Evolutionary conservation across 1,140 invertebrate genomes (phyloP), one percentile per base, ranked within the genome.

Genomic region (Meloidogyne hapla): DNA sequence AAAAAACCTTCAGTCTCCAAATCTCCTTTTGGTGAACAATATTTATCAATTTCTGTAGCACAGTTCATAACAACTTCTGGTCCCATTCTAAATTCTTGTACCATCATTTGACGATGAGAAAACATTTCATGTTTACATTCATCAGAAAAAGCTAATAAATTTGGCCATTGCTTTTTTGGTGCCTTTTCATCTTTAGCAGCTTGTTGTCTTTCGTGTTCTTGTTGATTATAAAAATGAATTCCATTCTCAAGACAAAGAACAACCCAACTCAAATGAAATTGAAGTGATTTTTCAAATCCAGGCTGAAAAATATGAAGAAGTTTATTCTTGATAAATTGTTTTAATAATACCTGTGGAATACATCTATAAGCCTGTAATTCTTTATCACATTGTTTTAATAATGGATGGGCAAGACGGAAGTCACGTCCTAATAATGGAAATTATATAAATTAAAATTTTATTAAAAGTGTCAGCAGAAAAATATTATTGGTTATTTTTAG

Each of bases 51-150:
- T 38, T 77, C 76, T 33, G 77, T 61, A 2, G 92, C 91, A 89
- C 96, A 99, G 45, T 91, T 91, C 80, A 91, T 91, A 64, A 98
- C 93, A 70, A 98, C 91, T 88, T 97, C 94, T 4, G 95, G 95
- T 18, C 92, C 94, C 5, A 97, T 88, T 81, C 93, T 91, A 87
- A 93, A 98, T 88, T 98, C 94, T 84, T 94, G 92, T 91, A 98
- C 92, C 10, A 98, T 88, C 86, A 93, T 92, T 88, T 92, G 92
- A 12, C 95, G 90, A 87, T 98, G 94, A 83, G 94, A 92, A 75
- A 92, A 91, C 91, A 98, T 93, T 89, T 98, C 94, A 15, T 90
- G 90, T 42, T 89, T 75, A 40, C 93, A 92, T 84, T 93, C 95
- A 79, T 93, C 92, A 1, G 76, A 69, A 61, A 83, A 85, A 4